Conservation (phyloP, 2,888 invertebrate genomes). For the Tigriopus californicus region DNA sequence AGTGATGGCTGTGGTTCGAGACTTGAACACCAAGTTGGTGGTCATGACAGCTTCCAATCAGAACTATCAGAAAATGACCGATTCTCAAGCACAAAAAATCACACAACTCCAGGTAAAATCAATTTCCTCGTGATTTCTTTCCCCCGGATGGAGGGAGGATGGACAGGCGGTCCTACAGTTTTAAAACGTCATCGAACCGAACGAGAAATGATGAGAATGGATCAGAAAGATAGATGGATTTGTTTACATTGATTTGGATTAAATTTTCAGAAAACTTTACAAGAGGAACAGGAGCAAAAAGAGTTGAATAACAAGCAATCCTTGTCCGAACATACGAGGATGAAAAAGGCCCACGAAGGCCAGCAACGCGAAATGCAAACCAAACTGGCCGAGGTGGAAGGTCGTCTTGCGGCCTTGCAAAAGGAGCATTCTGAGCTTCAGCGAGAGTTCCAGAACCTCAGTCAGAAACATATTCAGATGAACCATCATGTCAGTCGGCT, state of each 20-base stretch:
- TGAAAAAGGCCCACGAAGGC: neutral
- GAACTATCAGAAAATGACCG: neutral
- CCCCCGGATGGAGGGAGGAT: no score
- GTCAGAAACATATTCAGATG: neutral
- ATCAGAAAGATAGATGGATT: no score
- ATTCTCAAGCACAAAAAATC: neutral
- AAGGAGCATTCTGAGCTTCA: neutral
- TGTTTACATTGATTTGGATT: no score
- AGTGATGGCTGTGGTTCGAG: neutral
- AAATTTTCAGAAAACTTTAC: no score
- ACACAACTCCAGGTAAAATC: neutral
- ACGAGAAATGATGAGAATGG: no score
- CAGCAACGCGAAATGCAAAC: neutral
- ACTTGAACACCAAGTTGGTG: neutral
- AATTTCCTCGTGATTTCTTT: no score
- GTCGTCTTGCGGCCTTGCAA: neutral
- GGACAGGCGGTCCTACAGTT: no score
- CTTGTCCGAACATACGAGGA: neutral
- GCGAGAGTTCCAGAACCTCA: neutral
- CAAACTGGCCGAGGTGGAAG: neutral
- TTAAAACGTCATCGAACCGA: no score
- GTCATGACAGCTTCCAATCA: constrained; percentile 1
- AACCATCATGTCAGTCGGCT: neutral
- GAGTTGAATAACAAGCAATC: neutral
- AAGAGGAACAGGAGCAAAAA: neutral